Evolutionary conservation across 2,113 vertebrate genomes (phyloP).

Genomic region (Dasyprocta punctata): DNA sequence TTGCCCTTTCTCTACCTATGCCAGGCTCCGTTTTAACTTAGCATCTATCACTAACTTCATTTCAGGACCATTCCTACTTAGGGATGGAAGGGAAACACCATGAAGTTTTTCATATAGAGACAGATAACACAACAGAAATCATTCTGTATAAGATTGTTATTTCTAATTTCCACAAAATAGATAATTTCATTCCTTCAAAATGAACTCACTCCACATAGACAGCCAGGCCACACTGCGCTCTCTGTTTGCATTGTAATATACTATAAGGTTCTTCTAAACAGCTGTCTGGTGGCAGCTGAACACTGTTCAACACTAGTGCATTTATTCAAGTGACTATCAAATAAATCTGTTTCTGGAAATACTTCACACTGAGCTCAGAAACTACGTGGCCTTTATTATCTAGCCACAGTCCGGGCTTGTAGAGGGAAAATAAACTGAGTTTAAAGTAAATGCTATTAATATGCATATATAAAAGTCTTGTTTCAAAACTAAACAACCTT

Average conservation of each 20-base stretch:
- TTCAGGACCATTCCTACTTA: not conserved
- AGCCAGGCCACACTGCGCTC: not conserved
- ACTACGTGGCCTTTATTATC: not conserved
- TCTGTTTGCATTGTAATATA: not conserved
- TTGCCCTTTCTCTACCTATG: not conserved
- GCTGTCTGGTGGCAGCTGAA: conserved; percentile 55
- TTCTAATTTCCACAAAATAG: not conserved
- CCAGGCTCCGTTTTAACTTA: not conserved
- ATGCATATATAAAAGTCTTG: not conserved
- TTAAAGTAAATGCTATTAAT: not conserved
- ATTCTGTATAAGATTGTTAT: conserved; percentile 1
- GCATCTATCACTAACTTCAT: not conserved
- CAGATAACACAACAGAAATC: not conserved
- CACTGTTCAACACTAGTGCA: not conserved
- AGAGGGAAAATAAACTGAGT: not conserved
- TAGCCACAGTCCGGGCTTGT: not conserved
- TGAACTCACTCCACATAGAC: not conserved
- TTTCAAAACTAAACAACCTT: not conserved
- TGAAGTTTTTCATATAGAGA: not conserved
- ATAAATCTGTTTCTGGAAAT: not conserved
- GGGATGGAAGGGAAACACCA: not conserved
- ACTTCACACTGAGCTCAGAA: not conserved
- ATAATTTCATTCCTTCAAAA: not conserved
- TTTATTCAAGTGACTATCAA: not conserved
- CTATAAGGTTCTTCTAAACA: not conserved